A percentile compares a stretch with the other conserved stretches of the same genome.
Evolutionary conservation across 2,797 vertebrate species (phyloP).

Genomic region (Chelon auratus): DNA sequence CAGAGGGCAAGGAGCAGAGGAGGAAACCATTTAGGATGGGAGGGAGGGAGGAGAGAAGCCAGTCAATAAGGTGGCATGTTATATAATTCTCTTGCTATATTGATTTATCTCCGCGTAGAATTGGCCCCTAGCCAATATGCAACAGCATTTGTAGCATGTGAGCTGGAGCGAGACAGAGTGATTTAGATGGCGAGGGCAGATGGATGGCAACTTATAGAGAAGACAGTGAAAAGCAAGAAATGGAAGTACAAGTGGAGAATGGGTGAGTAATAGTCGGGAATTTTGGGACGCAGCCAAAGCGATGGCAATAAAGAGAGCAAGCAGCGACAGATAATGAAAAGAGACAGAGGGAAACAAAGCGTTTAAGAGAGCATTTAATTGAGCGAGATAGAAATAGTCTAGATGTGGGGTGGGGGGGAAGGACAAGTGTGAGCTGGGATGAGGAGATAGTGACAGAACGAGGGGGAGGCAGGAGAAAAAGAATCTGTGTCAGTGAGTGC

Average conservation of each 20-base stretch:
- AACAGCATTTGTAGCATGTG: slow-evolving; percentile 71
- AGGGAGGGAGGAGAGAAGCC: slow-evolving; percentile 21
- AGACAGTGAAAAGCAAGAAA: slow-evolving; percentile 32
- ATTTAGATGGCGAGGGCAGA: slow-evolving; percentile 41
- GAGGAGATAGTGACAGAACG: slow-evolving; percentile 39
- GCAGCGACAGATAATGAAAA: slow-evolving; percentile 48
- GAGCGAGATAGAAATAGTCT: slow-evolving; percentile 51
- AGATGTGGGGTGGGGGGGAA: slow-evolving; percentile 14
- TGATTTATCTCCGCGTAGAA: slow-evolving; percentile 76
- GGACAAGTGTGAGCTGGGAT: slow-evolving; percentile 14
- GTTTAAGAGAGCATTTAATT: slow-evolving; percentile 62
- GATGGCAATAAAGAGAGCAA: slow-evolving; percentile 53
- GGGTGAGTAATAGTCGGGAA: slow-evolving; percentile 34
- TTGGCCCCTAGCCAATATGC: slow-evolving; percentile 70
- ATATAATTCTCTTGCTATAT: slow-evolving; percentile 76
- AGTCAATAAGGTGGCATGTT: slow-evolving; percentile 63
- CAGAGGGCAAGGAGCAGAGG: slow-evolving; percentile 23
- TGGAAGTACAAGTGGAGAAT: slow-evolving; percentile 18
- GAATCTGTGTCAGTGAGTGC: slow-evolving; percentile 63
- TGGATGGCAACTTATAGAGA: slow-evolving; percentile 42
- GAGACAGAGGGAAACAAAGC: slow-evolving; percentile 61
- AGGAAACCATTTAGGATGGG: slow-evolving; percentile 36
- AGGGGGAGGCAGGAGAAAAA: slow-evolving; percentile 24
- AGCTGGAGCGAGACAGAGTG: slow-evolving; percentile 45
- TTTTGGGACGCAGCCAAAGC: slow-evolving; percentile 64